Conservation (phyloP, 2,888 invertebrate genomes). For the Stenchaetothrips biformis region DNA sequence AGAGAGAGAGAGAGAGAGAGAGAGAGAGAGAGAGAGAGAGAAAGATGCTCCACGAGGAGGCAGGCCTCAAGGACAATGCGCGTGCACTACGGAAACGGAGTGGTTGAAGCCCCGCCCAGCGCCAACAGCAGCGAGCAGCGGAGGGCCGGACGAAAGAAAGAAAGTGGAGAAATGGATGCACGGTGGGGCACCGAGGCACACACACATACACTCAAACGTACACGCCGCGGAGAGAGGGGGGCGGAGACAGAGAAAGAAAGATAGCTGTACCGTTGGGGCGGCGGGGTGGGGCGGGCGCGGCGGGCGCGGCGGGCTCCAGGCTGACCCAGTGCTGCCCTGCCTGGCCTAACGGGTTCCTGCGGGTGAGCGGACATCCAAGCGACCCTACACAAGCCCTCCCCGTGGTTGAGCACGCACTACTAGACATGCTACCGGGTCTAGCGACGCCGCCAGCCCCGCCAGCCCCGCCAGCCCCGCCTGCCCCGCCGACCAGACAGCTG, state of each 20-base stretch:
- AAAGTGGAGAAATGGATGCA: constrained; percentile 15
- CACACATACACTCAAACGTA: background rate
- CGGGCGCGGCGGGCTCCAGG: background rate
- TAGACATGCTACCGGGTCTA: no score
- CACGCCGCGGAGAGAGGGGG: background rate
- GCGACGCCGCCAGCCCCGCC: no score
- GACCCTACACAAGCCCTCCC: no score
- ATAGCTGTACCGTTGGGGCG: background rate
- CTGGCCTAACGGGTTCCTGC: constrained; percentile 10
- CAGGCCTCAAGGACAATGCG: background rate
- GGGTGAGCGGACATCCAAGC: background rate
- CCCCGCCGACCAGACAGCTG: no score
- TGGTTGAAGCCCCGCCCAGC: no score
- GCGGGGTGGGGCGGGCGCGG: background rate
- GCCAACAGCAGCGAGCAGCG: no score
- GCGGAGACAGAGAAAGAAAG: background rate
- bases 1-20: constrained; percentile 17
- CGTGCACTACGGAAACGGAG: constrained; percentile 16
- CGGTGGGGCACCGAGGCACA: background rate
- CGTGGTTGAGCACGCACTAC: no score
- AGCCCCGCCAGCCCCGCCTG: no score
- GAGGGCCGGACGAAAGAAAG: background rate
- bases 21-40: constrained; percentile 17
- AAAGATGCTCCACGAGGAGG: no score
- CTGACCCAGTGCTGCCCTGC: constrained; percentile 3